Percentiles rank a stretch among this genome's conserved stretches.
These are phyloP conservation scores for Cheilosia vulpina DNA, from an alignment of 2,888 invertebrate genomes.

Conservation along the genomic window DNA sequence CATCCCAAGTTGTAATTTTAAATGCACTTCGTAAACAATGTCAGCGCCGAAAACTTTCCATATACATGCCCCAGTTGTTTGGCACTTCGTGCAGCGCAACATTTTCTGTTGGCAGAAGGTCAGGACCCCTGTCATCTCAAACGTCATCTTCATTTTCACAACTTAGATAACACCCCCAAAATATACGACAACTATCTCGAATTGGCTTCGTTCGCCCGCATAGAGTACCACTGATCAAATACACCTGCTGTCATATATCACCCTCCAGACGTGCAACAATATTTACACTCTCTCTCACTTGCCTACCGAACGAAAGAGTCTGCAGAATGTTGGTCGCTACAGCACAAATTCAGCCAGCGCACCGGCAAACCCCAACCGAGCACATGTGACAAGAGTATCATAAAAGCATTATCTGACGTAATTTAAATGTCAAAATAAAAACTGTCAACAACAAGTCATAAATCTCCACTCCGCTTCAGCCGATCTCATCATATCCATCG, in stretches of 20 bases:
- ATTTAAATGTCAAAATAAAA: slow-evolving; percentile 75
- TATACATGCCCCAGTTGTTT: neutral
- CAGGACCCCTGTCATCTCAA: slow-evolving; percentile 66
- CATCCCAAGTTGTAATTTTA: neutral
- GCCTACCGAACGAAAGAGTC: slow-evolving; percentile 37
- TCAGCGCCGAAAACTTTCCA: neutral
- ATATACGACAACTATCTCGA: slow-evolving; percentile 20
- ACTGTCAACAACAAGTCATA: slow-evolving; percentile 70
- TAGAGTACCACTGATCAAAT: slow-evolving; percentile 66
- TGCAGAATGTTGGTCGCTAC: slow-evolving; percentile 40
- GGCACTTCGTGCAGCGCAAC: slow-evolving; percentile 16
- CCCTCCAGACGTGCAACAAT: slow-evolving; percentile 54
- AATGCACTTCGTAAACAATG: neutral
- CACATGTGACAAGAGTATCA: slow-evolving; percentile 63
- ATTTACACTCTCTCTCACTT: slow-evolving; percentile 55
- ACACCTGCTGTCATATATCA: slow-evolving; percentile 66
- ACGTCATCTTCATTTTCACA: slow-evolving; percentile 40
- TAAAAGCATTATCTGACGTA: slow-evolving; percentile 74
- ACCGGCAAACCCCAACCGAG: slow-evolving; percentile 37
- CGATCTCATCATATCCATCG: slow-evolving; percentile 53
- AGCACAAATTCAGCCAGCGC: slow-evolving; percentile 30
- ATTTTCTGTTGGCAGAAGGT: slow-evolving; percentile 52
- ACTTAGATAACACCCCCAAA: slow-evolving; percentile 40
- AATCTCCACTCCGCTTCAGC: slow-evolving; percentile 46
- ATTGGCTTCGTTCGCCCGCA: slow-evolving; percentile 46